phyloP scores from a whole-genome alignment of 2,113 vertebrate genomes.

The Labrus mixtus region DNA sequence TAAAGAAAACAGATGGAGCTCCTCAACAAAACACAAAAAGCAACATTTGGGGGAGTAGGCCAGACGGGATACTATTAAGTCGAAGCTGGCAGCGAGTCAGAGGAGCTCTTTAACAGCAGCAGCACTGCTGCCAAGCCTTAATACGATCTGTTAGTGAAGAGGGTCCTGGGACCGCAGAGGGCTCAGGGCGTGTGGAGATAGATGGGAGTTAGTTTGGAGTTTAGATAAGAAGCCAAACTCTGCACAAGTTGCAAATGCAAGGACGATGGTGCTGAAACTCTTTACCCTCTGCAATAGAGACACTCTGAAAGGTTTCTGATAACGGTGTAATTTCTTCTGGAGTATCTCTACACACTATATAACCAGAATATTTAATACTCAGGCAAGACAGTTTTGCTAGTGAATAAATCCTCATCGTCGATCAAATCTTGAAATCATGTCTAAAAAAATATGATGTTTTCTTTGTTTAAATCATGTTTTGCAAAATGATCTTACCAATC shows the following conservation, averaged over 20 bases:
- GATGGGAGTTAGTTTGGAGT: constrained; percentile 10
- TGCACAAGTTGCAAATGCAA: background rate
- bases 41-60: constrained; percentile 22
- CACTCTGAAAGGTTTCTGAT: background rate
- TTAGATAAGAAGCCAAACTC: constrained; percentile 2
- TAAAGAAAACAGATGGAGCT: constrained; percentile 61
- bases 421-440: too few species aligned
- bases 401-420: too few species aligned
- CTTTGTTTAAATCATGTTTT: too few species aligned
- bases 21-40: constrained; percentile 41
- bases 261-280: background rate
- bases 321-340: background rate
- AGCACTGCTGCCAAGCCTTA: constrained; percentile 59
- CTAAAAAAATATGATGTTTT: too few species aligned
- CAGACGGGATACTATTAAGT: constrained; percentile 39
- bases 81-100: constrained; percentile 60
- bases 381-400: too few species aligned
- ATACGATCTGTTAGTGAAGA: constrained; percentile 50
- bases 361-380: background rate
- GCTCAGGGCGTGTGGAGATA: constrained; percentile 25
- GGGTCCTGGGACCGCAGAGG: constrained; percentile 46
- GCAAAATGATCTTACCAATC: too few species aligned
- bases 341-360: background rate
- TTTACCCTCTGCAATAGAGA: background rate
- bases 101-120: constrained; percentile 56